Percentiles rank a stretch among this genome's conserved stretches.
These are phyloP conservation scores for Lasioglossum calceatum DNA, from an alignment of 2,888 invertebrate species.

Conservation along the genomic window DNA sequence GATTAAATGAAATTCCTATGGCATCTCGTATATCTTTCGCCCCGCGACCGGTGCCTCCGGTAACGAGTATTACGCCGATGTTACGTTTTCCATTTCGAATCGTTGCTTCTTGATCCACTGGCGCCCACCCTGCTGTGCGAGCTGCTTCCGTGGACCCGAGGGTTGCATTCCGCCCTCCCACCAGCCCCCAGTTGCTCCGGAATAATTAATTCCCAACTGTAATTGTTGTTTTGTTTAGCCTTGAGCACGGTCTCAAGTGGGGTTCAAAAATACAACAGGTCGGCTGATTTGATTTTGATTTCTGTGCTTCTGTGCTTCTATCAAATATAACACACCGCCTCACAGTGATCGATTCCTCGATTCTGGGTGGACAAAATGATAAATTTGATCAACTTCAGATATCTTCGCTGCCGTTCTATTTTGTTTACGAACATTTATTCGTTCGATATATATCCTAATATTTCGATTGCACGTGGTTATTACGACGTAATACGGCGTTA, in stretches of 20 bases:
- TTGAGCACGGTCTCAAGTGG: background rate
- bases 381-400: too few species aligned
- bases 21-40: slow-evolving; percentile 81
- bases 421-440: too few species aligned
- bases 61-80: slow-evolving; percentile 66
- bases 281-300: background rate
- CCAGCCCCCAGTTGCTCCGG: too few species aligned
- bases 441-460: too few species aligned
- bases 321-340: too few species aligned
- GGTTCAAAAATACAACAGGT: background rate
- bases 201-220: background rate
- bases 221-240: background rate
- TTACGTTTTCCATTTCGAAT: slow-evolving; percentile 55
- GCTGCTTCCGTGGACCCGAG: background rate
- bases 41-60: slow-evolving; percentile 53
- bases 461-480: too few species aligned
- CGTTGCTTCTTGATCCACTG: slow-evolving; percentile 42
- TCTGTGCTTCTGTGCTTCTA: background rate
- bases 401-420: too few species aligned
- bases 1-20: slow-evolving; percentile 83
- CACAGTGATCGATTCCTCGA: too few species aligned
- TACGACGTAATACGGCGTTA: too few species aligned
- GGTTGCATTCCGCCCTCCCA: background rate
- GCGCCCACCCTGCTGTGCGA: slow-evolving; percentile 9
- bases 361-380: too few species aligned